These are phyloP conservation scores for Lepidotrigona ventralis DNA, from an alignment of 1,140 invertebrate species.

Conservation along the genomic window DNA sequence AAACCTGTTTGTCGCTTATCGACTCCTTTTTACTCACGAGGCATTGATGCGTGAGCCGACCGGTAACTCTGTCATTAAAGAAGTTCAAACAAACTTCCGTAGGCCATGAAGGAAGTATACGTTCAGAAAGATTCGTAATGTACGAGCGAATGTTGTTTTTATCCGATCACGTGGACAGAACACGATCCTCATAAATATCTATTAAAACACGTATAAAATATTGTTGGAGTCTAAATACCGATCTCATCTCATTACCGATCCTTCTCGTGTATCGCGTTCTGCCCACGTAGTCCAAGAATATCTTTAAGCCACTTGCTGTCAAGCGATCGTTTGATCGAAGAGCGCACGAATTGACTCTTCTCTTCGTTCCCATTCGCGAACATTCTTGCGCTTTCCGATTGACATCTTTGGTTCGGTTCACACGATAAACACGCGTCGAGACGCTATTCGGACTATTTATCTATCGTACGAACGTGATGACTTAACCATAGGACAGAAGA, in stretches of 20 bases:
- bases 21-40: slow-evolving; percentile 33
- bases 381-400: not conserved
- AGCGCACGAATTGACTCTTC: not conserved
- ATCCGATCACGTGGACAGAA: slow-evolving; percentile 51
- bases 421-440: slow-evolving; percentile 23
- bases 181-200: slow-evolving; percentile 15
- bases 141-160: slow-evolving; percentile 52
- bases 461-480: slow-evolving; percentile 44
- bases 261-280: slow-evolving; percentile 1
- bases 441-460: slow-evolving; percentile 38
- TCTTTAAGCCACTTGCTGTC: slow-evolving; percentile 29
- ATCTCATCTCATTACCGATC: too few relatives aligned
- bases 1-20: slow-evolving; percentile 48
- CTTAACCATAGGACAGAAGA: slow-evolving; percentile 34
- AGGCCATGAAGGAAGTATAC: slow-evolving; percentile 47
- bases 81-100: slow-evolving; percentile 49
- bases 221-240: not conserved
- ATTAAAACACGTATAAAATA: too few relatives aligned
- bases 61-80: slow-evolving; percentile 34
- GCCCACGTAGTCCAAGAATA: slow-evolving; percentile 21
- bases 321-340: slow-evolving; percentile 25
- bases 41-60: slow-evolving; percentile 42
- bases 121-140: slow-evolving; percentile 79
- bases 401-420: slow-evolving; percentile 1
- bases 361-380: not conserved